Conservation (phyloP, 2,113 vertebrate genomes). For the Nothoprocta pentlandii region DNA sequence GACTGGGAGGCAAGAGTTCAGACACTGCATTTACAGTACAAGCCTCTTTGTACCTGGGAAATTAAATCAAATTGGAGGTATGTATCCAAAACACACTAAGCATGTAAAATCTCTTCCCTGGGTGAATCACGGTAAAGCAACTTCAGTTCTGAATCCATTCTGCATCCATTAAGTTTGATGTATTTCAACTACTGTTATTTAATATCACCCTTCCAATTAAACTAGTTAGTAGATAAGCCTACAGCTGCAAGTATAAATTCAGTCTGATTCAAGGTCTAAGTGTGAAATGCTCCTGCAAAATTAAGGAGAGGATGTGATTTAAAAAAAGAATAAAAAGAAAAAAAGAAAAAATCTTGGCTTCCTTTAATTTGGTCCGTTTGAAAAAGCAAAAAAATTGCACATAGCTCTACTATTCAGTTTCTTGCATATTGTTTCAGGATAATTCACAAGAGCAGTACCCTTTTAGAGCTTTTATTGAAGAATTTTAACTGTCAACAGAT, state of each 20-base stretch:
- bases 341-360: background rate
- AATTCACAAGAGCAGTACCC: background rate
- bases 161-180: conserved; percentile 35
- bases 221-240: conserved; percentile 1
- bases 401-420: background rate
- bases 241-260: background rate
- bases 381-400: background rate
- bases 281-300: background rate
- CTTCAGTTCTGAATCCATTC: conserved; percentile 2
- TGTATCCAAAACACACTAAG: conserved; percentile 29
- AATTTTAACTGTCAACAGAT: background rate
- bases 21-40: background rate
- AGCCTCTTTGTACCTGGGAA: background rate
- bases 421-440: background rate
- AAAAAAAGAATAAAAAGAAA: too few species aligned
- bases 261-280: background rate
- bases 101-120: conserved; percentile 7
- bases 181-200: background rate
- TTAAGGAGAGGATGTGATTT: background rate
- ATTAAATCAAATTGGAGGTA: conserved; percentile 38
- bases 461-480: background rate
- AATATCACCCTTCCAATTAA: background rate
- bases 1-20: background rate
- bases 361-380: background rate
- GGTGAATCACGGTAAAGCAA: background rate